phyloP scores from a whole-genome alignment of 2,888 invertebrate species.

The Helobdella robusta region DNA sequence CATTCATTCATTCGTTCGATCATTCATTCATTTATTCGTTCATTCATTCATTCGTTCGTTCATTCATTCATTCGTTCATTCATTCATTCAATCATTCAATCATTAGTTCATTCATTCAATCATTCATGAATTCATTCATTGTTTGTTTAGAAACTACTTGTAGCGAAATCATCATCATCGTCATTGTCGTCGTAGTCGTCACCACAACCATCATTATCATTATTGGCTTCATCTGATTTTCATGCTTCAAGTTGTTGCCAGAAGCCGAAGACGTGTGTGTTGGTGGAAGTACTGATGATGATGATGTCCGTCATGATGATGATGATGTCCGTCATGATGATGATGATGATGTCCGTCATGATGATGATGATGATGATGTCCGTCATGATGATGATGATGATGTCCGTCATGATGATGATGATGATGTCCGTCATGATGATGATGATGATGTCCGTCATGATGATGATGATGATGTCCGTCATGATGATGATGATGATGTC shows the following conservation, averaged over 20 bases:
- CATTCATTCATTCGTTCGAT: too few relatives aligned
- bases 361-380: not conserved
- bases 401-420: not conserved
- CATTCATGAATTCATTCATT: too few relatives aligned
- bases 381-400: not conserved
- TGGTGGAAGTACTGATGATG: not conserved
- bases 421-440: not conserved
- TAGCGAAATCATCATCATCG: not conserved
- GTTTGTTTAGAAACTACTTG: too few relatives aligned
- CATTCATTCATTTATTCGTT: too few relatives aligned
- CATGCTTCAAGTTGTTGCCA: too few relatives aligned
- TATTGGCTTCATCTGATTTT: constrained; percentile 2
- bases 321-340: too few relatives aligned
- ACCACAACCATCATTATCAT: constrained; percentile 18
- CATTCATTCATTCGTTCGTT: too few relatives aligned
- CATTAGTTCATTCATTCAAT: too few relatives aligned
- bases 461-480: not conserved
- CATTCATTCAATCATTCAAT: too few relatives aligned
- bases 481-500: not conserved
- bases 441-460: not conserved
- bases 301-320: not conserved
- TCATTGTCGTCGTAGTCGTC: not conserved
- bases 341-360: not conserved
- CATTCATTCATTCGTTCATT: too few relatives aligned
- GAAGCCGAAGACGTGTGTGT: too few relatives aligned